Evolutionary conservation across 2,888 invertebrate species (phyloP).

Genomic region (Xanthia icteritia): DNA sequence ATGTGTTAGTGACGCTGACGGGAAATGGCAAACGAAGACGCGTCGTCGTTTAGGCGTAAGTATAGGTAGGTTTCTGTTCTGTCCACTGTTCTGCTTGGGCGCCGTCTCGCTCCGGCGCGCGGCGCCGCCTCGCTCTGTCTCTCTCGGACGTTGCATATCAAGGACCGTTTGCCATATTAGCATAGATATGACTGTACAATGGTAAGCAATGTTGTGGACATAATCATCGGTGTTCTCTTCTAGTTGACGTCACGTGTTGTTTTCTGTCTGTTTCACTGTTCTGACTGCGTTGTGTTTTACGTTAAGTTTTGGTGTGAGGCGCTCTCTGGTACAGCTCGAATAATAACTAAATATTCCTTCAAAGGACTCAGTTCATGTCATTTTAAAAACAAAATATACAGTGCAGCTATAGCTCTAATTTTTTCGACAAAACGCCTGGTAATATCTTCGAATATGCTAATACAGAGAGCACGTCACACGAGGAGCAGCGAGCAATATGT

Average conservation of each 20-base stretch:
- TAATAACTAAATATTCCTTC: background rate
- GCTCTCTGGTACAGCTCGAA: conserved; percentile 31
- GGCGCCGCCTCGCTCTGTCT: conserved; percentile 68
- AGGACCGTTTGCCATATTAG: conserved; percentile 89
- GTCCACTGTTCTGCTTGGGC: conserved; percentile 68
- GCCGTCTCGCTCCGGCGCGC: conserved; percentile 71
- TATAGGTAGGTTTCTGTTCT: conserved; percentile 78
- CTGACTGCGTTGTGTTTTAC: conserved; percentile 61
- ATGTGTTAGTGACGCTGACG: conserved; percentile 78
- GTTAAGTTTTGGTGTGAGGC: conserved; percentile 60
- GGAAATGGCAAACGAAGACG: conserved; percentile 75
- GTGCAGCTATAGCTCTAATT: background rate
- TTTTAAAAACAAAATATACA: background rate
- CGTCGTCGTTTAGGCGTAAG: conserved; percentile 72
- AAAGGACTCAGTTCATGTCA: background rate
- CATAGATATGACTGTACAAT: conserved; percentile 76
- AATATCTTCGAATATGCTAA: background rate
- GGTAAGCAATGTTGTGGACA: conserved; percentile 84
- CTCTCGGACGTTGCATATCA: conserved; percentile 83
- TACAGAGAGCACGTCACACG: conserved; percentile 31
- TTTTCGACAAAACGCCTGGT: background rate
- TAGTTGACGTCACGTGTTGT: conserved; percentile 76
- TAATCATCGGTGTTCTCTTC: conserved; percentile 84
- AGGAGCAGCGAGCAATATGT: conserved; percentile 42
- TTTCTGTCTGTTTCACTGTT: conserved; percentile 69